phyloP scores from a whole-genome alignment of 92 coral and sea anemone species.

The Parazoanthus atlanticus region DNA sequence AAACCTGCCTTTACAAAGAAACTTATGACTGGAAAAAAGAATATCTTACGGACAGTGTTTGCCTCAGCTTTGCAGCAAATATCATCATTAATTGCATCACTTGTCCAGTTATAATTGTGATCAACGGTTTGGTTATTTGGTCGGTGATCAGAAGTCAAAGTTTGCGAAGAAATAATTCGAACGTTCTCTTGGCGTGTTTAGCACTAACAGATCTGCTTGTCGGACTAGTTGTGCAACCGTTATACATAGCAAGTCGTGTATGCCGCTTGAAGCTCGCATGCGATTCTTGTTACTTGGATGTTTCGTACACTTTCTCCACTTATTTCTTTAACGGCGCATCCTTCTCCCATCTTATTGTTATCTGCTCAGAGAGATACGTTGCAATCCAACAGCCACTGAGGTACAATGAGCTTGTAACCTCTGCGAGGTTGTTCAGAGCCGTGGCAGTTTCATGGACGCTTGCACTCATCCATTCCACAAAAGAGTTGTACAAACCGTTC shows the following conservation, averaged over 20 bases:
- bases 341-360: neutral
- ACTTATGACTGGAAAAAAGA: too few species aligned
- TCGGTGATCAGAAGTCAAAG: too few species aligned
- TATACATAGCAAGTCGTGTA: neutral
- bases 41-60: too few species aligned
- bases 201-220: too few species aligned
- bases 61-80: too few species aligned
- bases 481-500: neutral
- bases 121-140: too few species aligned
- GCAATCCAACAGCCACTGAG: neutral
- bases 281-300: neutral
- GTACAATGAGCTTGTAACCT: conserved; percentile 5
- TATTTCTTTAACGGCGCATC: neutral
- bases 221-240: neutral
- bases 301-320: neutral
- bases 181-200: too few species aligned
- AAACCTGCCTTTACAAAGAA: too few species aligned
- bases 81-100: too few species aligned
- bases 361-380: neutral
- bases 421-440: neutral
- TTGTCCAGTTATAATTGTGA: too few species aligned
- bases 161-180: too few species aligned
- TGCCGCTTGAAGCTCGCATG: neutral
- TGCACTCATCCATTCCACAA: neutral
- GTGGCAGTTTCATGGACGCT: neutral